Evolutionary conservation across 2,888 invertebrate genomes (phyloP), one percentile per base, ranked within the genome.

Genomic region (Andrena haemorrhoa): DNA sequence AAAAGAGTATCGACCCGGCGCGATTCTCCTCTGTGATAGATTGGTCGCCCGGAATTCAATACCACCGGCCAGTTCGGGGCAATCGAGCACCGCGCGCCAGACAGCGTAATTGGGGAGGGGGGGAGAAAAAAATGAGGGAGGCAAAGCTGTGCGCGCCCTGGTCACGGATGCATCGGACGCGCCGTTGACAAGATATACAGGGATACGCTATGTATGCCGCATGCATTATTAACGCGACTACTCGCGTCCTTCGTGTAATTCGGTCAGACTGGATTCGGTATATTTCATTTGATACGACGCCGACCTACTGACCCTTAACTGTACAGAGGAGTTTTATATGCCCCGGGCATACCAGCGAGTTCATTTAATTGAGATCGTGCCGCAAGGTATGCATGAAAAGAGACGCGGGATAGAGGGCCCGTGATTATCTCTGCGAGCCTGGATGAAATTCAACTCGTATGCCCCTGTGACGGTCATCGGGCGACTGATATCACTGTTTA

Each of bases 251-350:
- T 86, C 76, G 76, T 65, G 75, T 65, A 83, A 86, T 76, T 80
- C 86, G 83, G 84, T 84, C 84, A 84, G 84, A 73, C 78, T 80
- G 75, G 66, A 77, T 58, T 87, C 74, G 77, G 56, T 79, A 77
- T 73, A 74, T 82, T 75, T 80, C 76, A 76, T 82, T 83, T 86
- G 83, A 86, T 76, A 70, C 84, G 81, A 79, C 79, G 87, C 68
- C 81, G 87, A 87, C 87, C 87, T 75, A 88, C 87, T 88, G 86
- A 87, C 87, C 56, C 87, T 87, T 87, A 88, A 86, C 84, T 78
- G 71, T 65, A 69, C 77, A 75, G 71, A 78, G 75, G 72, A 56
- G 23, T 86, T 84, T 84, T 78, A 65, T 80, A 56, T 16, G 78
- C 75, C 72, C 26, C 72, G 49, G 26, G 72, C 51, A 31, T 61